Evolutionary conservation across 1,140 invertebrate genomes (phyloP), one percentile per base, ranked within the genome.

Genomic region (Trypoxylus dichotomus): DNA sequence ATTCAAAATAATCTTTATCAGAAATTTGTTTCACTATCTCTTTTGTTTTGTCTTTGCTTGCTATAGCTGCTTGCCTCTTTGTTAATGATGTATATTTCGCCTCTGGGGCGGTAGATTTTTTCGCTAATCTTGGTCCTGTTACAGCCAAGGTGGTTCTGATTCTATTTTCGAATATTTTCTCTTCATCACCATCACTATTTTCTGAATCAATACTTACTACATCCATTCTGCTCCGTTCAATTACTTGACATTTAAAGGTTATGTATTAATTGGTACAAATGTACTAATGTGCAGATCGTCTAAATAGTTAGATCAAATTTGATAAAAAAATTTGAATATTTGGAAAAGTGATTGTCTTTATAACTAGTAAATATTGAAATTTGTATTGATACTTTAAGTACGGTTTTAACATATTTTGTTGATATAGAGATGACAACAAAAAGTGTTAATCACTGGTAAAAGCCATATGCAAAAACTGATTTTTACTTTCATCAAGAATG

Each of bases 1-100:
- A 82, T 79, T 86, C 85, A 75, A 86, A 85, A 80, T 82, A 83
- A 60, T 84, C 84, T 79, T 85, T 77, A 11, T 85, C 83, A 24
- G 80, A 25, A 77, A 78, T 27, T 37, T 37, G 27, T 19, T 63
- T 76, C 2, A 27, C 29, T 6, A 68, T 27, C 13, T 37, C 25
- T 60, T 68, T 76, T 15, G 75, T 63, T 54, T 75, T 75, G 27
- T 75, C 74, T 42, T 75, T 75, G n/a, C 74, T 75, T 24, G 74
- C 74, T 13, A 75, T 27, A 47, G 74, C 74, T 5, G 74, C 74
- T n/a, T 76, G 75, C 37, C 75, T 27, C 43, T 68, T 76, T 24
- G 75, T 76, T 7, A 76, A 13, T 10, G 24, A 63, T 68, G 24
- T 21, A 68, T 63, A 68, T 76, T 76, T 68, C 1, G 24, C 7